Evolutionary conservation across 2,113 vertebrate genomes (phyloP), one percentile per base, ranked within the genome.

Genomic region (Phalacrocorax carbo): DNA sequence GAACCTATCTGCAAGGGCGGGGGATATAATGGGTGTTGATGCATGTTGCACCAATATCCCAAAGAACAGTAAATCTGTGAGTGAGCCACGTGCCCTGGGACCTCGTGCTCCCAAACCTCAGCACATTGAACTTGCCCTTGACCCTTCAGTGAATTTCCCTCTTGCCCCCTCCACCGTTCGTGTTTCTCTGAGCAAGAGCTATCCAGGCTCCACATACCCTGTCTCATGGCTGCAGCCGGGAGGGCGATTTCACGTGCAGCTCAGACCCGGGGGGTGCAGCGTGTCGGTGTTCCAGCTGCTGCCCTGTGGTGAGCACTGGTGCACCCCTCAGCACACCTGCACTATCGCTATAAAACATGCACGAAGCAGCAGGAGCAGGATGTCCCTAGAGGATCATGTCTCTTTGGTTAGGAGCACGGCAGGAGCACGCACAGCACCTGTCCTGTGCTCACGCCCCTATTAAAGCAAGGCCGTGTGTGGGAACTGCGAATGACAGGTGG

Each of bases 301-400:
- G 51, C 48, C 34, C 60, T 0, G 0, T 11, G 10, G 7, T 4
- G 38, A 60, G 40, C 48, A 21, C n/a, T 10, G n/a, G 15, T 21
- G n/a, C 32, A 32, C 34, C 15, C 10, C 42, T 49, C 5, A 3
- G 32, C 27, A 8, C 22, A 7, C 11, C 42, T 40, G n/a, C 85
- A 19, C 48, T 42, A 13, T 16, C 38, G 7, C 26, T 57, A 5
- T 36, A 38, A 18, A 34, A 22, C 32, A 17, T 1, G 11, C 29
- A 38, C 25, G 64, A 23, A 52, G n/a, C 27, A 51, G 60, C 61
- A 48, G 61, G 12, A 58, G 34, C 34, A n/a, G 51, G 30, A 10
- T 44, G 54, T 42, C 49, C 57, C 51, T 32, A 13, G n/a, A 68
- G 8, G 20, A 77, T 44, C 54, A 46, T 55, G 40, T 55, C 16